A percentile compares a stretch with the other conserved stretches of the same genome.
phyloP scores from a whole-genome alignment of 2,888 invertebrate species.

The Bursaphelenchus okinawaensis region DNA sequence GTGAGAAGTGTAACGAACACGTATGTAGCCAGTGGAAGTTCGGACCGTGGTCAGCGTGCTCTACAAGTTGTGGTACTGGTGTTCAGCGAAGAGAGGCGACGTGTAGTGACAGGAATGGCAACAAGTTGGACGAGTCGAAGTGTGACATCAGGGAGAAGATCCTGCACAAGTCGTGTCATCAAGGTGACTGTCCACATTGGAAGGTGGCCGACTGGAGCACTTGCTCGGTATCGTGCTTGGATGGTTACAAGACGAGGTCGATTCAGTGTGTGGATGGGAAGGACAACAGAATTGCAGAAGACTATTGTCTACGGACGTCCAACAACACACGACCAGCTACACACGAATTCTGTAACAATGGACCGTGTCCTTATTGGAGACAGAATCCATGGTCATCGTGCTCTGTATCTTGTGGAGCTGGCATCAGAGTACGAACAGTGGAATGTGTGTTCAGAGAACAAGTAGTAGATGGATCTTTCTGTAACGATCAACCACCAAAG shows the following conservation, averaged over 20 bases:
- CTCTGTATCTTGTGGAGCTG: slow-evolving; percentile 54
- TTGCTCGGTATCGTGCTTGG: slow-evolving; percentile 51
- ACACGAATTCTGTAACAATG: slow-evolving; percentile 58
- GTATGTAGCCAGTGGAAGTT: slow-evolving; percentile 50
- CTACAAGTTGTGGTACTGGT: slow-evolving; percentile 56
- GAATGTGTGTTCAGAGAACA: slow-evolving; percentile 54
- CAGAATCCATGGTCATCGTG: slow-evolving; percentile 58
- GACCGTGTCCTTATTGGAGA: slow-evolving; percentile 60
- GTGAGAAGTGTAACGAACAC: slow-evolving; percentile 49
- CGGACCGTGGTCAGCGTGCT: slow-evolving; percentile 52
- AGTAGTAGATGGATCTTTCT: slow-evolving; percentile 51
- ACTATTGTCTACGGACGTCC: slow-evolving; percentile 27
- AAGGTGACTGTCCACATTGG: slow-evolving; percentile 60
- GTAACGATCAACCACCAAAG: slow-evolving; percentile 32
- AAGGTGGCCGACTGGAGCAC: slow-evolving; percentile 31
- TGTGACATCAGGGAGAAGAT: slow-evolving; percentile 46
- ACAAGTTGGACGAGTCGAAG: slow-evolving; percentile 21
- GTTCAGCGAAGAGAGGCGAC: slow-evolving; percentile 43
- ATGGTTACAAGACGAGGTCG: slow-evolving; percentile 52
- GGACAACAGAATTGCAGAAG: slow-evolving; percentile 22
- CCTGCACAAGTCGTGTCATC: slow-evolving; percentile 57
- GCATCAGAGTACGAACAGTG: slow-evolving; percentile 40
- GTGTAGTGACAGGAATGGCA: slow-evolving; percentile 37
- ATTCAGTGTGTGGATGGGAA: slow-evolving; percentile 49
- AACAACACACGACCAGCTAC: slow-evolving; percentile 35